These are phyloP conservation scores for Tachystola acroxantha DNA, from an alignment of 2,888 invertebrate species.

Conservation along the genomic window DNA sequence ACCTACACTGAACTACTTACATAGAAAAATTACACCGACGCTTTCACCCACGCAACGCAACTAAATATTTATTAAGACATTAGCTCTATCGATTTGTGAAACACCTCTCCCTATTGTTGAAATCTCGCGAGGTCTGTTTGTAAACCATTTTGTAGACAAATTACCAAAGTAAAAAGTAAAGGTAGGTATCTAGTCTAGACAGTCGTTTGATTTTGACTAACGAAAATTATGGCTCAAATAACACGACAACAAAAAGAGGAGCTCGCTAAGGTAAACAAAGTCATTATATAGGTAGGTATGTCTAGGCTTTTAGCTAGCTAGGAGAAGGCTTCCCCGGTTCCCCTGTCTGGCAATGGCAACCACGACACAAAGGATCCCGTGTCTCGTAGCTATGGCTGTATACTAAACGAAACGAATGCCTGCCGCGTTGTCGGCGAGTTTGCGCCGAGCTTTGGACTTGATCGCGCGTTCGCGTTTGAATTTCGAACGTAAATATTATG, in stretches of 20 bases:
- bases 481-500: constrained; percentile 34
- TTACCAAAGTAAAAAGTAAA: too few species aligned
- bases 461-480: constrained; percentile 64
- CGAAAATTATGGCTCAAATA: background rate
- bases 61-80: background rate
- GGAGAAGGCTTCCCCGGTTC: constrained; percentile 64
- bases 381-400: constrained; percentile 52
- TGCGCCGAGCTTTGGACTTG: constrained; percentile 63
- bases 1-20: constrained; percentile 18
- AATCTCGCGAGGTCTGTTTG: too few species aligned
- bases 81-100: background rate
- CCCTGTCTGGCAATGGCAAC: constrained; percentile 59
- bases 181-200: constrained; percentile 3
- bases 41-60: constrained; percentile 9
- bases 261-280: constrained; percentile 8
- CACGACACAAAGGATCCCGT: constrained; percentile 59
- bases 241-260: background rate
- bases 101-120: background rate
- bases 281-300: constrained; percentile 27
- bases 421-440: constrained; percentile 57
- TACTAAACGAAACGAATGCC: constrained; percentile 30
- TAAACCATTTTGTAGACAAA: too few species aligned
- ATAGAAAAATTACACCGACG: constrained; percentile 17
- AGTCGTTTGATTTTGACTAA: background rate
- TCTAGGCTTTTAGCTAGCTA: constrained; percentile 35